Base-by-base conservation (phyloP, 2,888 invertebrate genomes). In the Himalopsyche japonica region DNA sequence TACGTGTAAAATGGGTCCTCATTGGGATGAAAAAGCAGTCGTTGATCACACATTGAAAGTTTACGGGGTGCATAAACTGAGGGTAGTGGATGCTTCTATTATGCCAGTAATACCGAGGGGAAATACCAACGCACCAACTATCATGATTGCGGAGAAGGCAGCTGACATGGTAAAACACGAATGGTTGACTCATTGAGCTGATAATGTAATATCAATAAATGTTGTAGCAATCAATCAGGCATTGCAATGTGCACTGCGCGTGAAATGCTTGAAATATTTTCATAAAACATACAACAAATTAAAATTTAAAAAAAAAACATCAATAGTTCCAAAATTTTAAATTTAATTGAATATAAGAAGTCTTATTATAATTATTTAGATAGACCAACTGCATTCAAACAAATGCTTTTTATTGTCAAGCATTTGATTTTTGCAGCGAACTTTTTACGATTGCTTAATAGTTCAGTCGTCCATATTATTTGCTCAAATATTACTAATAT, bases 131-230 rank as follows among this genome's bases (percentile, higher is more conserved):
- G 97, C 96, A 0, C 96, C 97, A 0, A 94, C 94, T 0, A 95
- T 97, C 18, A 97, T 97, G 97, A 96, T 97, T 82, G 97, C 94
- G 0, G 97, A 97, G 89, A 96, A 96, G 88, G 96, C 93, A 0
- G 93, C 95, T 0, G 96, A 97, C 90, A 93, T 96, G 92, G 95
- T 96, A 80, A 96, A 96, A 88, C 93, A 95, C n/a, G 86, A 87
- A 32, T 87, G 87, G 87, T 76, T 87, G 57, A 83, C 78, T 64
- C 81, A 82, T 64, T 84, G 43, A 84, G 47, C 8, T 70, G 24
- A 27, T 70, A 15, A 43, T 3, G 20, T 64, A 30, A 5, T 12
- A 15, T 18, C 1, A 70, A 34, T 1, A 43, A 20, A 24, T 37
- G 2, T 34, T 34, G 78, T 37, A 18, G 34, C 18, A 37, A 79